Percentiles rank a stretch among this genome's conserved stretches.
Evolutionary conservation across 2,797 vertebrate genomes (phyloP).

Genomic region (Melanotaenia boesemani): DNA sequence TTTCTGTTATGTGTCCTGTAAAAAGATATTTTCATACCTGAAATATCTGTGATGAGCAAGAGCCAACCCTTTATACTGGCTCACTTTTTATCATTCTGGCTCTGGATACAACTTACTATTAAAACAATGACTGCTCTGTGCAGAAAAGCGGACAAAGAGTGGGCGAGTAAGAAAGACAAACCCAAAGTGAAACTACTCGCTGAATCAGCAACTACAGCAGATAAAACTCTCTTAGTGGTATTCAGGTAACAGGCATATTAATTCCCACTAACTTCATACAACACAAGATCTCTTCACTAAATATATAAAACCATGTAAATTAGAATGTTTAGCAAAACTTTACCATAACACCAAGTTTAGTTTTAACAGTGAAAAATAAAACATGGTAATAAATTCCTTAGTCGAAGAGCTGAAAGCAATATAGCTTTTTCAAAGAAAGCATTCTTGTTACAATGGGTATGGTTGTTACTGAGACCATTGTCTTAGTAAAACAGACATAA

Average conservation of each 20-base stretch:
- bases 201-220: conserved; percentile 23
- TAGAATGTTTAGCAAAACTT: conserved; percentile 30
- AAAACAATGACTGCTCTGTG: conserved; percentile 26
- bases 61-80: not conserved
- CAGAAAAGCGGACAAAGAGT: not conserved
- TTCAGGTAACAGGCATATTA: conserved; percentile 20
- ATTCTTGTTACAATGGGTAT: too few relatives aligned
- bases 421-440: too few relatives aligned
- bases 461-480: too few relatives aligned
- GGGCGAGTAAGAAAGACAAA: conserved; percentile 13
- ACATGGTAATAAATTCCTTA: not conserved
- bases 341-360: conserved; percentile 6
- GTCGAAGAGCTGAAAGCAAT: too few relatives aligned
- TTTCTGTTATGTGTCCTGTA: not conserved
- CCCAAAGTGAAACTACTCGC: conserved; percentile 12
- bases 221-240: conserved; percentile 13
- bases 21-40: not conserved
- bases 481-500: too few relatives aligned
- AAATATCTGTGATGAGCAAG: not conserved
- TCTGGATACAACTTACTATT: conserved; percentile 3
- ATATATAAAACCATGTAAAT: conserved; percentile 19
- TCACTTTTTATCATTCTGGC: not conserved
- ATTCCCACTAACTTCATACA: conserved; percentile 18
- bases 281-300: conserved; percentile 8
- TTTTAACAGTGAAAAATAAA: conserved; percentile 20